Base-by-base conservation (phyloP, 2,113 vertebrate species). In the Pachypanchax playfairii region DNA sequence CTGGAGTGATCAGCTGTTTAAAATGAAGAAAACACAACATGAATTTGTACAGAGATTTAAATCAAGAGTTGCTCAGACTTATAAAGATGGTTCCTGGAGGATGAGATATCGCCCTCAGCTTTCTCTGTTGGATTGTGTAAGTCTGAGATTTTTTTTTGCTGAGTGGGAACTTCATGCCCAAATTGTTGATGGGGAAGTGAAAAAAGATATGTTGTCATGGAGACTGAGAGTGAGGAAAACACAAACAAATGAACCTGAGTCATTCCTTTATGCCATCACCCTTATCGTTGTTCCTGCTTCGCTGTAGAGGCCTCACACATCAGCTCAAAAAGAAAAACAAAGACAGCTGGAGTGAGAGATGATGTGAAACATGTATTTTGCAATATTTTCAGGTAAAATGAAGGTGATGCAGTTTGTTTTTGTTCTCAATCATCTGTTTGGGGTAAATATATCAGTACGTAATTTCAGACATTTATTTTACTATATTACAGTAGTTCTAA, bases 151-250 rank as follows among this genome's bases (percentile, higher is more conserved):
- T 58, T 52, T 61, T 17, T 71, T 65, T 20, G 72, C 80, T 77
- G 70, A 75, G 43, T 71, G 33, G 50, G 49, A 61, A 52, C 50
- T 58, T 70, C 28, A 24, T 48, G 53, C 35, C 77, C 47, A n/a
- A 24, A 35, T n/a, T 42, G 54, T 68, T 71, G 44, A 78, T 65
- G 35, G 59, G 80, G 88, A 91, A 91, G 77, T 86, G 66, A 85
- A 78, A 87, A 71, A 18, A 10, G 64, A 50, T n/a, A 4, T 0
- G 49, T 85, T 72, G 17, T 81, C 68, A 72, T 24, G 20, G 82
- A 48, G 70, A 87, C 73, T 0, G 1, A 61, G 39, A 36, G 26
- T 55, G 29, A 43, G 17, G 35, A 28, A 65, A 82, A 76, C 61
- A 83, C 11, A 70, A 77, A 79, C 63, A 73, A 51, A 13, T 7